A percentile compares a stretch with the other conserved stretches of the same genome.
Evolutionary conservation across 64 coral and sea anemone species (phyloP).

Genomic region (Pocillopora verrucosa): DNA sequence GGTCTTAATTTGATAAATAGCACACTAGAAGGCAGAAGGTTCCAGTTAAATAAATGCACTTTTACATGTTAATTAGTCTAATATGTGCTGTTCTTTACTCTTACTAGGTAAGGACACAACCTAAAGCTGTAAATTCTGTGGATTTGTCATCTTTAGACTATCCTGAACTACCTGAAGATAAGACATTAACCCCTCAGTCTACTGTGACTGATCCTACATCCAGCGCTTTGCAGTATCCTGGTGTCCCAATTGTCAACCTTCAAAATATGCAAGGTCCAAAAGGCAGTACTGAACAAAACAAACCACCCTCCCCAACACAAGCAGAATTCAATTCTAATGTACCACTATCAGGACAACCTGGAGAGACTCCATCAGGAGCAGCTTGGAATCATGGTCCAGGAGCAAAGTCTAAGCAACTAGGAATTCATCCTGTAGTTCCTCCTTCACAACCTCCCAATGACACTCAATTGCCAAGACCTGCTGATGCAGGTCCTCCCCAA

Average conservation of each 20-base stretch:
- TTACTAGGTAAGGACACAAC: constrained; percentile 4
- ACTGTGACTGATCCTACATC: neutral
- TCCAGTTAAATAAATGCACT: too few relatives aligned
- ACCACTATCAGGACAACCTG: neutral
- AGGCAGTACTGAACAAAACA: neutral
- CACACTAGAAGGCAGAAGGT: too few relatives aligned
- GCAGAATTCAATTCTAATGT: neutral
- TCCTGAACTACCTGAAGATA: constrained; percentile 60
- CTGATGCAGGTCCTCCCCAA: neutral
- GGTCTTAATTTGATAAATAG: too few relatives aligned
- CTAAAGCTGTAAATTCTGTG: neutral
- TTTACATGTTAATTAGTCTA: neutral
- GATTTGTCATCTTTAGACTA: constrained; percentile 43
- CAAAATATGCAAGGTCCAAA: constrained; percentile 2
- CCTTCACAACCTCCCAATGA: neutral
- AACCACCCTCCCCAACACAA: neutral
- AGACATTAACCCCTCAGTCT: neutral
- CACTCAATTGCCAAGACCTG: neutral
- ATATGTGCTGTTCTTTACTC: neutral
- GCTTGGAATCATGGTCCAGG: neutral
- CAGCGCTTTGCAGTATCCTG: neutral
- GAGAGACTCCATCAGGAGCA: neutral
- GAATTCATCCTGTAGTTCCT: neutral
- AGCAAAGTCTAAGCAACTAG: neutral
- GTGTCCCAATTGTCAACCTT: neutral